These are phyloP conservation scores for Gnathonemus echidnorhynchus DNA, from an alignment of 2,113 vertebrate genomes.

Conservation along the genomic window DNA sequence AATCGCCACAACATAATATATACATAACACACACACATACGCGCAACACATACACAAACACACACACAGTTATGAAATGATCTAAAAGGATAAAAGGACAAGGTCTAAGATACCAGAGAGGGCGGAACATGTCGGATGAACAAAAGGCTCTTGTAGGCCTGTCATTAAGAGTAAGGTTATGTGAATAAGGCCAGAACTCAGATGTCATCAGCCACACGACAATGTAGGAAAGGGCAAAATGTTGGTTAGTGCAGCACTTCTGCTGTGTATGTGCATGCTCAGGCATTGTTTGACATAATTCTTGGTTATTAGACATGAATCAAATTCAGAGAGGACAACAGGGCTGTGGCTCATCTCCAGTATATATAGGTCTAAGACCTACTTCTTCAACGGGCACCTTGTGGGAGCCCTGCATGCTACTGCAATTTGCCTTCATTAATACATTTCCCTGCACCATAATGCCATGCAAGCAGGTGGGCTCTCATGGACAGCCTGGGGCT, in stretches of 20 bases:
- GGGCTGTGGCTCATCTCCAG: neutral
- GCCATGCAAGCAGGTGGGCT: neutral
- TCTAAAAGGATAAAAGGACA: neutral
- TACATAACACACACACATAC: neutral
- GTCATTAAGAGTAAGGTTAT: slow-evolving; percentile 33
- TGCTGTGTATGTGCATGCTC: neutral
- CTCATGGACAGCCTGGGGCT: neutral
- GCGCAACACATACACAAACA: neutral
- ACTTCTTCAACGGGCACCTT: neutral
- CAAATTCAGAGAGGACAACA: neutral
- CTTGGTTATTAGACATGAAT: neutral
- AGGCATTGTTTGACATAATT: neutral
- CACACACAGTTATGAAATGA: neutral
- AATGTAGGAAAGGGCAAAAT: slow-evolving; percentile 24
- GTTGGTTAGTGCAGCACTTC: neutral
- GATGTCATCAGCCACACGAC: slow-evolving; percentile 11
- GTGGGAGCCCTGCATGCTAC: neutral
- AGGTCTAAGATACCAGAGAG: neutral
- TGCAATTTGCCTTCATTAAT: neutral
- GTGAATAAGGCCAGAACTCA: slow-evolving; percentile 31
- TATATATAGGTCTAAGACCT: slow-evolving; percentile 6
- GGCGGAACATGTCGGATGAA: slow-evolving; percentile 12
- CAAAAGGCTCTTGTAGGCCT: slow-evolving; percentile 21
- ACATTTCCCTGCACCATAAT: neutral
- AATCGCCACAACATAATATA: neutral